Evolutionary conservation across 2,797 vertebrate genomes (phyloP).

Genomic region (Echiichthys vipera): DNA sequence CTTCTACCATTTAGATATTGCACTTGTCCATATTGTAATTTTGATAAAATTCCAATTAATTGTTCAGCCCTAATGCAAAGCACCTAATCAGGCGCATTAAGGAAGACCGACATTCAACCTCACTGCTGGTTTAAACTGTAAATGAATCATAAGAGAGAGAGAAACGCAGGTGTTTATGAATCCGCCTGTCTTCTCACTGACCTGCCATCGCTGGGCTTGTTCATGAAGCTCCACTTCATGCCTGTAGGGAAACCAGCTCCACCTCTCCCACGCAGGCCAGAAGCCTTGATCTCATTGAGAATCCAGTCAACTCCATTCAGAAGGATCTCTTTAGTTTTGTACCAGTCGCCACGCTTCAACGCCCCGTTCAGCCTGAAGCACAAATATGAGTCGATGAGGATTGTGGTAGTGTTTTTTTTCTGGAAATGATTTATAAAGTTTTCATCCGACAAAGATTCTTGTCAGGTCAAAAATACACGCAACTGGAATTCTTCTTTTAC

Average conservation of each 20-base stretch:
- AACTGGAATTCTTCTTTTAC: not conserved
- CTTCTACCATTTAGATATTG: too few species aligned
- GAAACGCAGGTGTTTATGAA: not conserved
- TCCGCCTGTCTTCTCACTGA: conserved; percentile 52
- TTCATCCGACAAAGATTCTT: not conserved
- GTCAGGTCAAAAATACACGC: not conserved
- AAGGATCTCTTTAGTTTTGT: conserved; percentile 97
- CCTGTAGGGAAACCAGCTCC: conserved; percentile 97
- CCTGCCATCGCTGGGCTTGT: conserved; percentile 97
- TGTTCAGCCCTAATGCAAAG: too few species aligned
- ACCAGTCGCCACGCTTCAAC: conserved; percentile 93
- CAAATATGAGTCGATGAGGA: conserved; percentile 7
- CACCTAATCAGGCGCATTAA: too few species aligned
- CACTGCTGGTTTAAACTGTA: not conserved
- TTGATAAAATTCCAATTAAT: too few species aligned
- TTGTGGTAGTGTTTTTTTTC: not conserved
- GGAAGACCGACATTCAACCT: too few species aligned
- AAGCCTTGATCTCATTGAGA: conserved; percentile 92
- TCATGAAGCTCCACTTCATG: conserved; percentile 99
- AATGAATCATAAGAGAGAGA: not conserved
- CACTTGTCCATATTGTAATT: too few species aligned
- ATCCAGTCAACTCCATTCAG: conserved; percentile 97
- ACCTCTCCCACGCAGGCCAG: conserved; percentile 93
- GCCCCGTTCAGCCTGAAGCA: conserved; percentile 90
- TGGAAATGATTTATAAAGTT: not conserved